These are phyloP conservation scores for Pelvicachromis taeniatus DNA, from an alignment of 2,113 vertebrate genomes.

Conservation along the genomic window DNA sequence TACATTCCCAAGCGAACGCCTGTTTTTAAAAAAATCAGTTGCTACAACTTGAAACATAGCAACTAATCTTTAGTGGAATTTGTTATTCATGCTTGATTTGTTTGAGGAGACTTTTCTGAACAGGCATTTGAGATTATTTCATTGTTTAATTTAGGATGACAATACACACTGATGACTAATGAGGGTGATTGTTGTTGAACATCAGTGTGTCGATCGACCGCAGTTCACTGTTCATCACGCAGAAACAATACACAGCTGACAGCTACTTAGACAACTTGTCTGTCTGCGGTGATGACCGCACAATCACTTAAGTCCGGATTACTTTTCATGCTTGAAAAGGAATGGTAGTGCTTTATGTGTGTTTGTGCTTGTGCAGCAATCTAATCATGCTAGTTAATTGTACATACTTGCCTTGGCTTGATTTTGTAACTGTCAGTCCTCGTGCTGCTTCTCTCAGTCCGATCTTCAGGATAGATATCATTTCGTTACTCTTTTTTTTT, in stretches of 20 bases:
- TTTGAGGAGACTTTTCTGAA: background rate
- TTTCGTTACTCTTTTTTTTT: background rate
- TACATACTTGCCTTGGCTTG: background rate
- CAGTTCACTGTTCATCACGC: conserved; percentile 14
- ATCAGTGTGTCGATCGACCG: conserved; percentile 9
- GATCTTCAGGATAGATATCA: background rate
- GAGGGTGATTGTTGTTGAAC: conserved; percentile 13
- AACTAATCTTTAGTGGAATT: background rate
- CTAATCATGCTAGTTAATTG: conserved; percentile 11
- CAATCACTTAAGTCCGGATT: conserved; percentile 41
- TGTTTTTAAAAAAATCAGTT: background rate
- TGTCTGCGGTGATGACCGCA: conserved; percentile 16
- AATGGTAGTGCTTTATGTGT: background rate
- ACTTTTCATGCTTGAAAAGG: conserved; percentile 34
- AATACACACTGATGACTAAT: conserved; percentile 21
- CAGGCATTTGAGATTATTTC: background rate
- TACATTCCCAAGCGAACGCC: background rate
- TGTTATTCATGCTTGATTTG: background rate
- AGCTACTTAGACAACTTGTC: conserved; percentile 2
- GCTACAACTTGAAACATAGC: background rate
- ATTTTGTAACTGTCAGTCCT: background rate
- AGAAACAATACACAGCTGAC: conserved; percentile 26
- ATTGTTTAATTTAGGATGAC: background rate
- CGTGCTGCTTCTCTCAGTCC: background rate
- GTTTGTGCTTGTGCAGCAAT: conserved; percentile 17